Evolutionary conservation across 2,113 vertebrate genomes (phyloP).

Genomic region (Tiliqua scincoides): DNA sequence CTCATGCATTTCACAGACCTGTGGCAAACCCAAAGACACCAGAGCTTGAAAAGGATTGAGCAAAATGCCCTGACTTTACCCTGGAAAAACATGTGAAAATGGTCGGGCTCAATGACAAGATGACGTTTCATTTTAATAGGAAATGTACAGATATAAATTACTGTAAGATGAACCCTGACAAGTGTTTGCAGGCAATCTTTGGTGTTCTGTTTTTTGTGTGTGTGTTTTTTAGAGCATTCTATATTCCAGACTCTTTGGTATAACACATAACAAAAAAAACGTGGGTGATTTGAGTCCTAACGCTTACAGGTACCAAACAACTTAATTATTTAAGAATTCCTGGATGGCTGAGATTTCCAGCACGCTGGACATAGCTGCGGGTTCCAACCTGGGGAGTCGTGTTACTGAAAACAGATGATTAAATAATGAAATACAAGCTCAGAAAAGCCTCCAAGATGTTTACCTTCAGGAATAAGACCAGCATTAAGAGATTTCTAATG

Average conservation of each 20-base stretch:
- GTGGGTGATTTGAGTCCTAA: conserved; percentile 60
- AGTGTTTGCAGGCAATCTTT: conserved; percentile 10
- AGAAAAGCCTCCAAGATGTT: conserved; percentile 69
- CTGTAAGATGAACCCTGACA: conserved; percentile 26
- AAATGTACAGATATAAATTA: conserved; percentile 1
- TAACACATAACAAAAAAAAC: conserved; percentile 55
- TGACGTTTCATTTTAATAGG: not conserved
- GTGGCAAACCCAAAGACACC: not conserved
- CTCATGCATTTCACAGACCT: not conserved
- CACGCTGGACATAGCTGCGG: conserved; percentile 66
- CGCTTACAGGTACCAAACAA: conserved; percentile 49
- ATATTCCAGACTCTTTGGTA: conserved; percentile 47
- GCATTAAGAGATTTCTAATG: conserved; percentile 72
- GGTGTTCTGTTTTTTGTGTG: not conserved
- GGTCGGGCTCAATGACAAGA: not conserved
- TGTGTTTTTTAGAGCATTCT: conserved; percentile 16
- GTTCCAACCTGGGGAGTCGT: conserved; percentile 62
- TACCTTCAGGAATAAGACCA: conserved; percentile 71
- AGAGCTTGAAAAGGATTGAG: not conserved
- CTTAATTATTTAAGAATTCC: conserved; percentile 73
- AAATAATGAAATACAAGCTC: conserved; percentile 75
- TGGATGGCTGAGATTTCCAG: conserved; percentile 66
- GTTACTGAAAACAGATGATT: conserved; percentile 70
- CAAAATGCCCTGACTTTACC: not conserved
- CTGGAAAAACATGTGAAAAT: not conserved